phyloP scores from a whole-genome alignment of 2,797 vertebrate species.

The Margarornis squamiger region DNA sequence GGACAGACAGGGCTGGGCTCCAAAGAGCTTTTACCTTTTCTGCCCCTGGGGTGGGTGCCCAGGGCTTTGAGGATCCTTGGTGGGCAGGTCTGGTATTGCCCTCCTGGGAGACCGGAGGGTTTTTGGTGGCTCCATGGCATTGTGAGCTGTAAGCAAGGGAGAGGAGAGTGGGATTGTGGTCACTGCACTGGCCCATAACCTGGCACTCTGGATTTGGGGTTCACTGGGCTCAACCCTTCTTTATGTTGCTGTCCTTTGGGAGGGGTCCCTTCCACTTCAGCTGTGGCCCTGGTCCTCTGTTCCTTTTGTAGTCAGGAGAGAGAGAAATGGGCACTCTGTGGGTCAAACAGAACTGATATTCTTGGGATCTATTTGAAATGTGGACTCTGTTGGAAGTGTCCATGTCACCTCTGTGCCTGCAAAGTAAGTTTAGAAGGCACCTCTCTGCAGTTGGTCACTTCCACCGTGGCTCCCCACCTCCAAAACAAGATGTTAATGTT shows the following conservation, averaged over 20 bases:
- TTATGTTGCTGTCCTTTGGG: neutral
- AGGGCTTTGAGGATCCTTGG: neutral
- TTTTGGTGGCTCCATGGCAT: neutral
- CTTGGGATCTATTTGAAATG: neutral
- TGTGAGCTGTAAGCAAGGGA: neutral
- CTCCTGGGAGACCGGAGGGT: neutral
- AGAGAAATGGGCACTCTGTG: neutral
- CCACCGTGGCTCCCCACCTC: neutral
- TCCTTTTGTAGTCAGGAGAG: neutral
- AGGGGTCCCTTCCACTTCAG: neutral
- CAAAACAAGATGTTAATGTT: neutral
- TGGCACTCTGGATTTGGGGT: neutral
- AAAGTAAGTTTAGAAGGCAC: neutral
- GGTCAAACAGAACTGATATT: neutral
- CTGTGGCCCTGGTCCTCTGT: neutral
- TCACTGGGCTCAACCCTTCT: neutral
- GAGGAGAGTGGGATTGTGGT: neutral
- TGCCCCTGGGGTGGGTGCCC: neutral
- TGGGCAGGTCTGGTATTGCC: neutral
- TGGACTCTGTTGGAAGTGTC: neutral
- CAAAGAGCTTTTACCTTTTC: neutral
- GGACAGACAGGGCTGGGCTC: neutral
- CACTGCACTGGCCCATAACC: neutral
- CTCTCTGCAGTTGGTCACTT: neutral
- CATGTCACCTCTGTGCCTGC: neutral